Base-by-base conservation (phyloP, 2,113 vertebrate species). In the Anolis carolinensis region DNA sequence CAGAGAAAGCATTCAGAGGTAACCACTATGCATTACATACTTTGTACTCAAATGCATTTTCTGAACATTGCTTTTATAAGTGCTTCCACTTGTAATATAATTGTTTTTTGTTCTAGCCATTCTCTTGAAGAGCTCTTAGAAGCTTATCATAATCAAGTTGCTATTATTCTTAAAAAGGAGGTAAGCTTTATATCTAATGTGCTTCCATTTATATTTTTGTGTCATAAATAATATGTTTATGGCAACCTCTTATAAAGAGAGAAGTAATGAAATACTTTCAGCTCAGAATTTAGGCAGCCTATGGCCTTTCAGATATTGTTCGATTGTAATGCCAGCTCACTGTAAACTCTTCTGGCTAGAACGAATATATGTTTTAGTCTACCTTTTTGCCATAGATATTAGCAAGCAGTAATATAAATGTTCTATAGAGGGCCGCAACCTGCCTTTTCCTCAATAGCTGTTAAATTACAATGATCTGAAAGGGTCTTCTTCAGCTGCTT, bases 1-100 rank as follows among this genome's bases (percentile, higher is more conserved):
- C 90, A 99, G 97, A 94, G 98, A 99, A 94, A 96, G 96, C 39
- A 92, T 97, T 91, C 97, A 97, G 93, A 98, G 98, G 99, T 99
- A 97, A 91, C 23, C 0, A 70, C 48, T 72, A 6, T 88, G 62
- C 20, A 63, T 89, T 59, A 89, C 76, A 90, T 18, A 36, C 83
- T 81, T 73, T 44, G 7, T 88, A 72, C 77, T 79, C 4, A 30
- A 77, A 23, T 62, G 0, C 7, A 44, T 21, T 7, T 85, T 70
- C 44, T 87, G n/a, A 65, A 52, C 18, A 71, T 68, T 75, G 0
- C 2, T 73, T 75, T 67, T 81, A 34, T 81, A 20, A 80, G 70
- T 78, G 62, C 7, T 79, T 82, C 74, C 5, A 7, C 50, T 92
- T 48, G 32, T 72, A 86, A 18, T 87, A 11, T 79, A 88, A 67